Conservation (phyloP, 2,888 invertebrate species). For the Nezara viridula region DNA sequence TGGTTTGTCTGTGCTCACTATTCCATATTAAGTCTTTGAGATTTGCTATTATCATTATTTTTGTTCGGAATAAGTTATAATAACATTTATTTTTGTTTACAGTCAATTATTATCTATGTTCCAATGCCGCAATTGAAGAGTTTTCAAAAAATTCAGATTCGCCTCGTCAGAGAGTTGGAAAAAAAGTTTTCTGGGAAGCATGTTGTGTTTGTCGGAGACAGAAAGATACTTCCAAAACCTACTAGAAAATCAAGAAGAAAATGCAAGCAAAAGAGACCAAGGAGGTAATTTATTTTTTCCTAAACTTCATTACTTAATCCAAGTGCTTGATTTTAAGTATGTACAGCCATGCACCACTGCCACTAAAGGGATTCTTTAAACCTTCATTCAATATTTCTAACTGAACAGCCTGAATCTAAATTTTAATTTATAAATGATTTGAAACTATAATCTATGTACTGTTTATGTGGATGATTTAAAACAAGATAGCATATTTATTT, state of each 20-base stretch:
- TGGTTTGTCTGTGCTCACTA: too few species aligned
- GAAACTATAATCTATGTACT: too few species aligned
- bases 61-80: neutral
- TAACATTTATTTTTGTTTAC: constrained; percentile 69
- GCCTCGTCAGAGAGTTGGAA: constrained; percentile 96
- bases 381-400: too few species aligned
- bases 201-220: constrained; percentile 97
- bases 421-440: too few species aligned
- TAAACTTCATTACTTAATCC: too few species aligned
- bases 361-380: too few species aligned
- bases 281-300: constrained; percentile 71
- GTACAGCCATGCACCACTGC: too few species aligned
- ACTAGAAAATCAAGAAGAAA: constrained; percentile 90
- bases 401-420: too few species aligned
- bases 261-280: constrained; percentile 81
- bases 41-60: neutral
- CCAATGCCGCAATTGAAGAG: constrained; percentile 98
- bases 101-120: constrained; percentile 98
- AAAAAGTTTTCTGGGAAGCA: constrained; percentile 99
- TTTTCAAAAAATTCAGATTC: constrained; percentile 97
- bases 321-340: too few species aligned
- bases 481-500: too few species aligned
- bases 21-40: too few species aligned
- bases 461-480: too few species aligned
- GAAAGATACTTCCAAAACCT: constrained; percentile 98